Evolutionary conservation across 35 echinoderm and acorn worm genomes (phyloP).

Genomic region (Chiridota heheva): DNA sequence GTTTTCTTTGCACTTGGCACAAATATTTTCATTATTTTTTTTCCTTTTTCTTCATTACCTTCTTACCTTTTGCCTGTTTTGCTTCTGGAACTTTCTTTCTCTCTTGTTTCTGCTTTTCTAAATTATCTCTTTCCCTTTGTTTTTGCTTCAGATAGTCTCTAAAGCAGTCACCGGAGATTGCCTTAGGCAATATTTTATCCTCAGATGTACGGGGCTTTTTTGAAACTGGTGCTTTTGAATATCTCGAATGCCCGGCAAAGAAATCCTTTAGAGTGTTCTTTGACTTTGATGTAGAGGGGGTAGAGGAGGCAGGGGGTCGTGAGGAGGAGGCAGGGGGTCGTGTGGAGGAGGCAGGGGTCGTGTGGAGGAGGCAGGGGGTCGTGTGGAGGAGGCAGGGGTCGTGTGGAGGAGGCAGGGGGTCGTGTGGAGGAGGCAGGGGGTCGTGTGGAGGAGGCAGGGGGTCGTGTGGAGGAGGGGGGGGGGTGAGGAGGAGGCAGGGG

Average conservation of each 20-base stretch:
- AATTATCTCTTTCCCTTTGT: not conserved
- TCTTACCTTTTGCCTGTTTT: too few relatives aligned
- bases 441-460: not conserved
- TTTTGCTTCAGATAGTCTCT: not conserved
- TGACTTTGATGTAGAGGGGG: not conserved
- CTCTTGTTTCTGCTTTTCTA: not conserved
- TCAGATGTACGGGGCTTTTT: conserved; percentile 14
- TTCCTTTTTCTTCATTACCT: too few relatives aligned
- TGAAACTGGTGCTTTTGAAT: not conserved
- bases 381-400: not conserved
- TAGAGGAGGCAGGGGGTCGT: not conserved
- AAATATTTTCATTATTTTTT: too few relatives aligned
- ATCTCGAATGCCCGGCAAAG: not conserved
- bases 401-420: not conserved
- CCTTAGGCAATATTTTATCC: not conserved
- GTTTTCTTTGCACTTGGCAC: too few relatives aligned
- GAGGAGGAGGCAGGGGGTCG: not conserved
- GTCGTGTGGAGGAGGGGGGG: not conserved
- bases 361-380: not conserved
- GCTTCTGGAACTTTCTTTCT: too few relatives aligned
- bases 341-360: too few relatives aligned
- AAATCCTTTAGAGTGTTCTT: too few relatives aligned
- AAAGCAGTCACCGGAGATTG: not conserved
- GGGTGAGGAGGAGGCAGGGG: not conserved
- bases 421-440: not conserved